Percentiles rank a stretch among this genome's conserved stretches.
Evolutionary conservation across 2,797 vertebrate genomes (phyloP).

Genomic region (Anguilla marmorata): DNA sequence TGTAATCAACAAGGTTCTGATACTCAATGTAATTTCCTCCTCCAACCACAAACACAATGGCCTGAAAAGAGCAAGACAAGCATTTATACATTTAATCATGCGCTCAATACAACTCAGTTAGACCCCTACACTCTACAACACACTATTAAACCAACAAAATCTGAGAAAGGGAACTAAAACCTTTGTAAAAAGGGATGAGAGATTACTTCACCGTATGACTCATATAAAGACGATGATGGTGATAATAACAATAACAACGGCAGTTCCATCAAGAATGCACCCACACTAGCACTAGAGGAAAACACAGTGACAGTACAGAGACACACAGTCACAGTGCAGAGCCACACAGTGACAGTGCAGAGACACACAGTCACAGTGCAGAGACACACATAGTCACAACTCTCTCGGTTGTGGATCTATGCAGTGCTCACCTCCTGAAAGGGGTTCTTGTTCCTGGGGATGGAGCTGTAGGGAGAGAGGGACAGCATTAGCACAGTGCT

Average conservation of each 20-base stretch:
- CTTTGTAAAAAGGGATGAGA: background rate
- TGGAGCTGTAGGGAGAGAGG: constrained; percentile 72
- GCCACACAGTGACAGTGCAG: background rate
- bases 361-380: background rate
- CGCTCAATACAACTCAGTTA: background rate
- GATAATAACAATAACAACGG: no score
- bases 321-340: background rate
- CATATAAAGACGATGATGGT: no score
- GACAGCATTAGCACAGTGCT: background rate
- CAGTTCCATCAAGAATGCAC: no score
- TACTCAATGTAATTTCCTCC: constrained; percentile 99
- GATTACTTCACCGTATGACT: no score
- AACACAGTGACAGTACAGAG: background rate
- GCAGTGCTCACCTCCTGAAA: constrained; percentile 87
- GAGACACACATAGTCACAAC: background rate
- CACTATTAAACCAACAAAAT: background rate
- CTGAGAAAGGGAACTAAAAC: background rate
- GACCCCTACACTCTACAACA: background rate
- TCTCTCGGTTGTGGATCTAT: background rate
- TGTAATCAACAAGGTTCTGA: constrained; percentile 94
- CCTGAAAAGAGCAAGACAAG: constrained; percentile 70
- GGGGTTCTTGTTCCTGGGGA: constrained; percentile 97
- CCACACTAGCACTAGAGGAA: no score
- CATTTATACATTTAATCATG: background rate
- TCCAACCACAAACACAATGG: constrained; percentile 94